phyloP scores from a whole-genome alignment of 2,888 invertebrate species.

The Cryptocephalus moraei region DNA sequence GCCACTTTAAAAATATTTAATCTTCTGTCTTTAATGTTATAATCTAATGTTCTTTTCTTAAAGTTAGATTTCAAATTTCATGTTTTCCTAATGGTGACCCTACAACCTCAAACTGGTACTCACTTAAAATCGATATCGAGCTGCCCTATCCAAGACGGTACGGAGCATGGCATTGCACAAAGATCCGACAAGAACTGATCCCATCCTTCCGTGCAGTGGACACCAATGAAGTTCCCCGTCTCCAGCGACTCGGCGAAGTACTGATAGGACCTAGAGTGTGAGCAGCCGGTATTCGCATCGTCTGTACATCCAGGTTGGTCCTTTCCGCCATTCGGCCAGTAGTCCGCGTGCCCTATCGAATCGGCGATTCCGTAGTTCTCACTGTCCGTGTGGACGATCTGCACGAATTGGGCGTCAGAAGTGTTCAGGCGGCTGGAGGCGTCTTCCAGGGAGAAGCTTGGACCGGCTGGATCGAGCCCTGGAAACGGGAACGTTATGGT shows the following conservation, averaged over 20 bases:
- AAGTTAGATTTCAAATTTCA: no score
- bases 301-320: constrained; percentile 29
- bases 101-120: no score
- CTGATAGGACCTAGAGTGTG: not conserved
- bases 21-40: no score
- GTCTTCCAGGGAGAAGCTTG: constrained; percentile 20
- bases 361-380: constrained; percentile 13
- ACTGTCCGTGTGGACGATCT: constrained; percentile 29
- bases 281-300: not conserved
- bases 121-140: no score
- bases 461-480: constrained; percentile 33
- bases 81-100: no score
- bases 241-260: not conserved
- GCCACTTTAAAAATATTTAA: no score
- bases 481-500: not conserved
- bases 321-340: constrained; percentile 31
- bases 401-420: constrained; percentile 29
- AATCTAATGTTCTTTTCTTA: no score
- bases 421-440: constrained; percentile 26
- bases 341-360: constrained; percentile 30
- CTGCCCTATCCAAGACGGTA: no score
- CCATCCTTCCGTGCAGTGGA: no score
- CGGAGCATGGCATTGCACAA: no score
- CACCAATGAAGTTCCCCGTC: not conserved
- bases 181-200: no score